A percentile compares a stretch with the other conserved stretches of the same genome.
Conservation (phyloP, 1,140 invertebrate genomes). For the Lepidurus arcticus region DNA sequence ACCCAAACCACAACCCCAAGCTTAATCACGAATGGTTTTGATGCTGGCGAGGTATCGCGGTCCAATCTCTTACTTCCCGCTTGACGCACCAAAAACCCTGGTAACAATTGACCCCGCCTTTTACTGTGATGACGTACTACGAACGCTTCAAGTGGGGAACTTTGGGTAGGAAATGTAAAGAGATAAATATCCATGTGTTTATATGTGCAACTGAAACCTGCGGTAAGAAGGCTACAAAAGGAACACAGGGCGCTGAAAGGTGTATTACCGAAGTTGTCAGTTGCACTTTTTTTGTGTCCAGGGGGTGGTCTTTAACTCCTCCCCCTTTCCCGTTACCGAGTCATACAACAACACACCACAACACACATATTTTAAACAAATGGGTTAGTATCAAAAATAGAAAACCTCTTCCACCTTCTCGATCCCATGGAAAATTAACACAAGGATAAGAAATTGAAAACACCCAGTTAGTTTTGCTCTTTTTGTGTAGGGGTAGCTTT, state of each 20-base stretch:
- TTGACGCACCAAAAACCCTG: no score
- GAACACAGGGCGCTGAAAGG: neutral
- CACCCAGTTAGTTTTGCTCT: slow-evolving; percentile 18
- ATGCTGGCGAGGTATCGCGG: neutral
- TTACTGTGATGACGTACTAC: no score
- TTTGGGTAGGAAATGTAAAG: neutral
- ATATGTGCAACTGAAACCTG: neutral
- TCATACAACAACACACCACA: slow-evolving; percentile 21
- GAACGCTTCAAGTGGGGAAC: neutral
- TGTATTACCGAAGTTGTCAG: slow-evolving; percentile 16
- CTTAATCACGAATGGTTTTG: neutral
- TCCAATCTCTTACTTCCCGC: no score
- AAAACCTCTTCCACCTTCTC: neutral
- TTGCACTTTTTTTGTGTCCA: neutral
- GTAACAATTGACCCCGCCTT: no score
- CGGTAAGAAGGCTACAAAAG: neutral
- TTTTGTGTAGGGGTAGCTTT: neutral
- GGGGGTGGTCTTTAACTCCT: neutral
- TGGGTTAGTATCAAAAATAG: slow-evolving; percentile 22
- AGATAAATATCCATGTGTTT: neutral
- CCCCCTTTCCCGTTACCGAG: neutral
- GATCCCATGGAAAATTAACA: slow-evolving; percentile 6
- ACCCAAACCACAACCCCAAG: neutral
- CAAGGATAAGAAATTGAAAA: neutral
- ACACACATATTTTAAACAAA: neutral